phyloP scores from a whole-genome alignment of 2,888 invertebrate genomes.

The Hylaea fasciaria region DNA sequence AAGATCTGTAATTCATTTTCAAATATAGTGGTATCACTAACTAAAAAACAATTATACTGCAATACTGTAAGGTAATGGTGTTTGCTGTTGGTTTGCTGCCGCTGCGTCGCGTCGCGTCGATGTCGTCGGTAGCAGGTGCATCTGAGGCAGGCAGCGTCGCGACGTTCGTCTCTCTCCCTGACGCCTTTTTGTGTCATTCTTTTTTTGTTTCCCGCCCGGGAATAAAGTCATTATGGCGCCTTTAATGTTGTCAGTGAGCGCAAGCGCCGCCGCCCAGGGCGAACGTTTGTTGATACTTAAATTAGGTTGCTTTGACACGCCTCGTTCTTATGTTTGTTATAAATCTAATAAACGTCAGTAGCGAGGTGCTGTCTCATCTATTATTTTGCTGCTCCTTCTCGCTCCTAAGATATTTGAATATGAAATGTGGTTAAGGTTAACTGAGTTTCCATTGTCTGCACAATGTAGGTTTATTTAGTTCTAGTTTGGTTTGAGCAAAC shows the following conservation, averaged over 20 bases:
- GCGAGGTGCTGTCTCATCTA: conserved; percentile 71
- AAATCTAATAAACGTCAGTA: conserved; percentile 83
- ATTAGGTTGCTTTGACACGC: conserved; percentile 85
- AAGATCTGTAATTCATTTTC: too few relatives aligned
- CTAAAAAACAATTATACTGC: too few relatives aligned
- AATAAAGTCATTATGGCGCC: conserved; percentile 85
- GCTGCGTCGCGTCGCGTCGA: neutral
- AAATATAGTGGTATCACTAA: too few relatives aligned
- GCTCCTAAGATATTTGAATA: conserved; percentile 57
- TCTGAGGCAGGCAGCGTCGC: conserved; percentile 38
- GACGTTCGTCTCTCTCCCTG: conserved; percentile 71
- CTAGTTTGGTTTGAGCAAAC: conserved; percentile 18
- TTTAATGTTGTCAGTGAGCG: conserved; percentile 83
- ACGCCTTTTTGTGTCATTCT: conserved; percentile 76
- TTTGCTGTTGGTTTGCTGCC: too few relatives aligned
- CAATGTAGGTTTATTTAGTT: conserved; percentile 16
- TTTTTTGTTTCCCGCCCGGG: conserved; percentile 81
- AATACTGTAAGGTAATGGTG: too few relatives aligned
- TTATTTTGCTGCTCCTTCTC: conserved; percentile 61
- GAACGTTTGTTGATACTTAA: conserved; percentile 85
- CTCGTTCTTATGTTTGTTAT: conserved; percentile 83
- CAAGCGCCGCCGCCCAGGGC: conserved; percentile 80
- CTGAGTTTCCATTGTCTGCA: conserved; percentile 47
- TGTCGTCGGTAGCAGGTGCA: neutral
- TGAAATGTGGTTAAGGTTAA: conserved; percentile 46